These are phyloP conservation scores for Phenganax marumi DNA, from an alignment of 92 coral and sea anemone genomes.

Conservation along the genomic window DNA sequence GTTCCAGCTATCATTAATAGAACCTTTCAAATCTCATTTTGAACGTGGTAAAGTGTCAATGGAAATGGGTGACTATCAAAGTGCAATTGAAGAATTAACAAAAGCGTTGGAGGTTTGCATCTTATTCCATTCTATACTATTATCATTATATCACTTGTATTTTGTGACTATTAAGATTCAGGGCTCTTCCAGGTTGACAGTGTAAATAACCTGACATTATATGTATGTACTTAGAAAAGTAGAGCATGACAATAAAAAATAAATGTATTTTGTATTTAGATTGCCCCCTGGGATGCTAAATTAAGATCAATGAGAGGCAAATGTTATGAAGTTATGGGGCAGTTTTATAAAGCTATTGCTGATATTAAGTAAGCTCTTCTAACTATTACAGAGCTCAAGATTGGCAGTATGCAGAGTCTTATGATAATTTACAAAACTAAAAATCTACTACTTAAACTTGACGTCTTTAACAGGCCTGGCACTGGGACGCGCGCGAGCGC, in stretches of 20 bases:
- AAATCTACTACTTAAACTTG: no score
- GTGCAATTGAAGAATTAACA: conserved; percentile 70
- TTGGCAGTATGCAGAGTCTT: no score
- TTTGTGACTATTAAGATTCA: neutral
- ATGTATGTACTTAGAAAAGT: no score
- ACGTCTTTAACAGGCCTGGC: no score
- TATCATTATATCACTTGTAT: neutral
- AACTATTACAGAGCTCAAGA: neutral
- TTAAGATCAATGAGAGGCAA: conserved; percentile 88
- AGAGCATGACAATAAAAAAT: neutral
- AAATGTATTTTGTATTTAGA: conserved; percentile 42
- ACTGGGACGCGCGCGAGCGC: no score
- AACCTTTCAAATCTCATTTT: conserved; percentile 70
- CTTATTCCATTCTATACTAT: neutral
- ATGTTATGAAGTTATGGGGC: conserved; percentile 83
- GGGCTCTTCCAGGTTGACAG: no score
- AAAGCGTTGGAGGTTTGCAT: conserved; percentile 79
- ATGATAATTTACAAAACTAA: no score
- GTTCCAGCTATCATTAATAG: conserved; percentile 78
- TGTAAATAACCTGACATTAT: no score
- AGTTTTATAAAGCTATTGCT: conserved; percentile 80
- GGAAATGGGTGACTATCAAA: conserved; percentile 85
- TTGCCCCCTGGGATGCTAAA: conserved; percentile 95
- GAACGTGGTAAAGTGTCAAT: conserved; percentile 65
- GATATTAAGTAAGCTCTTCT: conserved; percentile 78